Evolutionary conservation across 2,797 vertebrate species (phyloP).

Genomic region (Neoniphon sammara): DNA sequence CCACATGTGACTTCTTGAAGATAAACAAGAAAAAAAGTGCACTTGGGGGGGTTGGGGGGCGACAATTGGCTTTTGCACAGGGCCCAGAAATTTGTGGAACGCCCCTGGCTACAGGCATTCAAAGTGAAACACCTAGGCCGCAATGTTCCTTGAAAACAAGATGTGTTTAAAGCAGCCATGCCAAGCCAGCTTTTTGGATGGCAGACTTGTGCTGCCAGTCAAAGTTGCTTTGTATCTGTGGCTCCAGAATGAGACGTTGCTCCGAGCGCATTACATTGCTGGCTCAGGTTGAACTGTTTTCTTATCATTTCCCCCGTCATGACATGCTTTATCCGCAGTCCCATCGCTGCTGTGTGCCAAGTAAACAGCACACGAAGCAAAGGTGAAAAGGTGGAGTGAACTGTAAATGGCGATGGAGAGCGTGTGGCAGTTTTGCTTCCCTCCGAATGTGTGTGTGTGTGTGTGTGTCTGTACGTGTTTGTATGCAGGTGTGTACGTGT

Average conservation of each 20-base stretch:
- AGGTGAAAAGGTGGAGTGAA: conserved; percentile 44
- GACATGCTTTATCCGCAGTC: conserved; percentile 35
- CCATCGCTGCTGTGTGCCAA: conserved; percentile 26
- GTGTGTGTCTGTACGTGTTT: conserved; percentile 15
- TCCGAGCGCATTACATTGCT: not conserved
- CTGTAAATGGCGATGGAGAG: conserved; percentile 35
- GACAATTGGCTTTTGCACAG: no score
- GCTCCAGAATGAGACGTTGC: not conserved
- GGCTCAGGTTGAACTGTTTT: conserved; percentile 9
- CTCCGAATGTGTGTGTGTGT: conserved; percentile 12
- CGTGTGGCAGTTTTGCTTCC: conserved; percentile 50
- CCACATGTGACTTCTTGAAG: no score
- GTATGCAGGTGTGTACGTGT: not conserved
- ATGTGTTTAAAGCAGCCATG: not conserved
- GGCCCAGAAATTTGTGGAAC: no score
- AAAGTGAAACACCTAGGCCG: not conserved
- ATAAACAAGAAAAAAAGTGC: no score
- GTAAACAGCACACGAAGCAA: conserved; percentile 38
- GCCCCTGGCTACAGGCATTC: not conserved
- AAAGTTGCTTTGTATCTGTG: not conserved
- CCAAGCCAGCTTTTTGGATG: no score
- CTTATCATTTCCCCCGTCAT: conserved; percentile 17
- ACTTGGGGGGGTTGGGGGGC: no score
- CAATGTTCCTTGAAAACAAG: not conserved
- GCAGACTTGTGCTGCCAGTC: no score